Evolutionary conservation across 2,113 vertebrate species (phyloP).

Genomic region (Gobius niger): DNA sequence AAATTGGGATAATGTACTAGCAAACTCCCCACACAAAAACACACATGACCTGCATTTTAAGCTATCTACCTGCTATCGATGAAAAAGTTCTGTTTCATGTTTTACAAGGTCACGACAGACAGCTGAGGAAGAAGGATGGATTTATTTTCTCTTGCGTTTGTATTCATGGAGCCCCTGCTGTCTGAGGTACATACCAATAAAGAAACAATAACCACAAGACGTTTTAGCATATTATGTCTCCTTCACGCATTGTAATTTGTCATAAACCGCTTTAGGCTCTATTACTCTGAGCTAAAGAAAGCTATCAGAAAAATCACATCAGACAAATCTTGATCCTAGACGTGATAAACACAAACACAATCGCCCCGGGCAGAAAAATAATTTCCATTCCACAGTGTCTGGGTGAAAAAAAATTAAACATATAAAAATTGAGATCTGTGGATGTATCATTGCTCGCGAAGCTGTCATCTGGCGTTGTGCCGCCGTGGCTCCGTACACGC

Average conservation of each 20-base stretch:
- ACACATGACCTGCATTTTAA: too few species aligned
- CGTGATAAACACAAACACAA: slow-evolving; percentile 11
- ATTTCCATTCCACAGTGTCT: slow-evolving; percentile 16
- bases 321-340: slow-evolving; percentile 14
- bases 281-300: not conserved
- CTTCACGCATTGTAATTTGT: not conserved
- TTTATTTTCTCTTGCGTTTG: too few species aligned
- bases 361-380: slow-evolving; percentile 22
- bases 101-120: too few species aligned
- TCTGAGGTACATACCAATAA: too few species aligned
- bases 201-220: too few species aligned
- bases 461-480: slow-evolving; percentile 7
- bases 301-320: slow-evolving; percentile 11
- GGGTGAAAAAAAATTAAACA: slow-evolving; percentile 5
- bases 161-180: too few species aligned
- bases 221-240: too few species aligned
- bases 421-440: slow-evolving; percentile 17
- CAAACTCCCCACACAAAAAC: too few species aligned
- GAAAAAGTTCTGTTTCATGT: too few species aligned
- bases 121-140: too few species aligned
- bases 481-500: slow-evolving; percentile 35
- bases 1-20: too few species aligned
- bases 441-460: not conserved
- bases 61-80: too few species aligned
- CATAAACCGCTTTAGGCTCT: not conserved